These are phyloP conservation scores for Neopipo cinnamomea DNA, from an alignment of 2,113 vertebrate species.

Conservation along the genomic window DNA sequence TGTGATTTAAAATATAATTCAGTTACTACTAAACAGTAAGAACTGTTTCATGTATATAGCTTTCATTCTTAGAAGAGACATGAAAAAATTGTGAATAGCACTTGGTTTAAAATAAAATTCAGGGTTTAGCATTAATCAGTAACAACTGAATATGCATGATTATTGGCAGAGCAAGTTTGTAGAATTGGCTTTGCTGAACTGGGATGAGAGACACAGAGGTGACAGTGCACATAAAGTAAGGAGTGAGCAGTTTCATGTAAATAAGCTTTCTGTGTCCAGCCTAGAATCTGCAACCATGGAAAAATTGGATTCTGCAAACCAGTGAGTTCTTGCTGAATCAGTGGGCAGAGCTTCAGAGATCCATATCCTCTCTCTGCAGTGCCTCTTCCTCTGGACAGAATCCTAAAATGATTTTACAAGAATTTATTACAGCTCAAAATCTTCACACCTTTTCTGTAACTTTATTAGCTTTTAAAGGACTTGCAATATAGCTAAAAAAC, in stretches of 20 bases:
- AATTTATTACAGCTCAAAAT: constrained; percentile 23
- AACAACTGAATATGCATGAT: constrained; percentile 41
- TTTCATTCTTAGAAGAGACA: constrained; percentile 8
- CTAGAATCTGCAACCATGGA: constrained; percentile 6
- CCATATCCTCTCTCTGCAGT: background rate
- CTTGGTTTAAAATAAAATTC: constrained; percentile 18
- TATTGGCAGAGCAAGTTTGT: constrained; percentile 32
- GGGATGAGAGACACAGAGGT: constrained; percentile 26
- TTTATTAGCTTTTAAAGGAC: constrained; percentile 51
- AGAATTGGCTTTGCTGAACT: constrained; percentile 41
- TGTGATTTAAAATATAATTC: constrained; percentile 5
- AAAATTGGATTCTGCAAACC: constrained; percentile 54
- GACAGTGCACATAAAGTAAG: constrained; percentile 29
- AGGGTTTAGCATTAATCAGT: constrained; percentile 44
- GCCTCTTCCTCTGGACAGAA: constrained; percentile 21
- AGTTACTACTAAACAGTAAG: constrained; percentile 20
- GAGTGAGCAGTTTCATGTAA: constrained; percentile 54
- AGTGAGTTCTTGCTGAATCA: constrained; percentile 44
- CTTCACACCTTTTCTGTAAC: background rate
- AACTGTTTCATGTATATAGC: background rate
- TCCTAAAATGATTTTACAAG: constrained; percentile 31
- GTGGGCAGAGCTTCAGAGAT: constrained; percentile 27
- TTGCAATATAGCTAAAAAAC: constrained; percentile 30
- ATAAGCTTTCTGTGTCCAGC: constrained; percentile 28
- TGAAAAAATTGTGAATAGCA: background rate